Evolutionary conservation across 1,140 invertebrate genomes (phyloP).

Genomic region (Vollenhovia emeryi): DNA sequence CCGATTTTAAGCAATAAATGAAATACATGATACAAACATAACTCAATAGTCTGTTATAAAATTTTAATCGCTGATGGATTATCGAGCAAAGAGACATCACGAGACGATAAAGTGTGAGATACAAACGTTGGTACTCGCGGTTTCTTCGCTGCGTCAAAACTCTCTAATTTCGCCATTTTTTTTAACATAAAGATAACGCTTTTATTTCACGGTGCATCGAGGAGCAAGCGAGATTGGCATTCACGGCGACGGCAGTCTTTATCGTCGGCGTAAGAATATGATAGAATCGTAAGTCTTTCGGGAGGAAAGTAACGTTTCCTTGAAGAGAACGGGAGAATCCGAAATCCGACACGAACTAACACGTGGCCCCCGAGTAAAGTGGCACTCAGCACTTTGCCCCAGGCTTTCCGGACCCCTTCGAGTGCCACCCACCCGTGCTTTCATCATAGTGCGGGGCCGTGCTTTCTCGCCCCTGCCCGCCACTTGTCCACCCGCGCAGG

Average conservation of each 20-base stretch:
- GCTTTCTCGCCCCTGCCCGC: conserved; percentile 56
- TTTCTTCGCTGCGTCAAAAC: background rate
- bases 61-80: background rate
- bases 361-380: conserved; percentile 65
- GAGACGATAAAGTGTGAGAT: background rate
- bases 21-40: background rate
- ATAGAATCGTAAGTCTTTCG: background rate
- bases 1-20: background rate
- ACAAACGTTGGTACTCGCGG: background rate
- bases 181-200: background rate
- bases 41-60: conserved; percentile 2
- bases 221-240: background rate
- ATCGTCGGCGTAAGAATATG: background rate
- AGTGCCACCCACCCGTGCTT: conserved; percentile 40
- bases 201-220: background rate
- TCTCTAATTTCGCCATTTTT: background rate
- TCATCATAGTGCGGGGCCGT: background rate
- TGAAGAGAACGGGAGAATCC: conserved; percentile 30
- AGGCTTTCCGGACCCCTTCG: conserved; percentile 49
- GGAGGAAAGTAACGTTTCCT: conserved; percentile 30
- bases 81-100: background rate
- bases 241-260: background rate
- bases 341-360: conserved; percentile 69
- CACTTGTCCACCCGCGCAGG: conserved; percentile 77
- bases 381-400: conserved; percentile 60